Evolutionary conservation across 1,140 invertebrate genomes (phyloP).

Genomic region (Wiebesia pumilae): DNA sequence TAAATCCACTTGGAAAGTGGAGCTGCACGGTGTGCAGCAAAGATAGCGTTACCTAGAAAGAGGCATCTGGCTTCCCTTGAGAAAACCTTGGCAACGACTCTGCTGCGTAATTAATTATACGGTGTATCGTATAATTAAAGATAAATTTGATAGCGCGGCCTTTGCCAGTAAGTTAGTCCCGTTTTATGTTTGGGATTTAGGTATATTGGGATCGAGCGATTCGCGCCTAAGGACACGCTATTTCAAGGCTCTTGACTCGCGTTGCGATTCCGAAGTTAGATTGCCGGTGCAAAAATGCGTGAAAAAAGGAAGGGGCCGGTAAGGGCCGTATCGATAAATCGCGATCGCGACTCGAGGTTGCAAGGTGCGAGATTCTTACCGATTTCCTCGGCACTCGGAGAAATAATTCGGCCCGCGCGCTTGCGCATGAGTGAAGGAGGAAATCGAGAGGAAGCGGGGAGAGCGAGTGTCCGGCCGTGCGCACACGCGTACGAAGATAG

Average conservation of each 20-base stretch:
- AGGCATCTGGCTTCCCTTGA: too few relatives aligned
- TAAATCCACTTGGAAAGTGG: too few relatives aligned
- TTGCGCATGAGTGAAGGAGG: not conserved
- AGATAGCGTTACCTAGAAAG: too few relatives aligned
- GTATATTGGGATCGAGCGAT: too few relatives aligned
- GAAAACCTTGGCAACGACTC: too few relatives aligned
- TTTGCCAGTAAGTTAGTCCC: too few relatives aligned
- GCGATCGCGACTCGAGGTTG: not conserved
- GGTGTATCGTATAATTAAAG: too few relatives aligned
- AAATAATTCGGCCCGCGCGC: constrained; percentile 4
- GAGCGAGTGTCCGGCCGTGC: not conserved
- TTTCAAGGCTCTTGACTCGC: not conserved
- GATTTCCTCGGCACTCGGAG: not conserved
- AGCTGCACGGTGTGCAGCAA: too few relatives aligned
- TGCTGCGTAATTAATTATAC: too few relatives aligned
- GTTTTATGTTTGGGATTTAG: too few relatives aligned
- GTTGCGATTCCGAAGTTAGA: not conserved
- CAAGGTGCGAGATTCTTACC: not conserved
- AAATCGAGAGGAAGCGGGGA: not conserved
- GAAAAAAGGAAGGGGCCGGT: not conserved
- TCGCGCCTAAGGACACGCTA: too few relatives aligned
- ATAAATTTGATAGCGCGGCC: too few relatives aligned
- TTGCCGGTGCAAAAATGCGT: not conserved
- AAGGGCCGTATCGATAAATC: not conserved
- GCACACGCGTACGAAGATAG: constrained; percentile 23